Base-by-base conservation (phyloP, 2,113 vertebrate species). In the Calyptommatus sinebrachiatus region DNA sequence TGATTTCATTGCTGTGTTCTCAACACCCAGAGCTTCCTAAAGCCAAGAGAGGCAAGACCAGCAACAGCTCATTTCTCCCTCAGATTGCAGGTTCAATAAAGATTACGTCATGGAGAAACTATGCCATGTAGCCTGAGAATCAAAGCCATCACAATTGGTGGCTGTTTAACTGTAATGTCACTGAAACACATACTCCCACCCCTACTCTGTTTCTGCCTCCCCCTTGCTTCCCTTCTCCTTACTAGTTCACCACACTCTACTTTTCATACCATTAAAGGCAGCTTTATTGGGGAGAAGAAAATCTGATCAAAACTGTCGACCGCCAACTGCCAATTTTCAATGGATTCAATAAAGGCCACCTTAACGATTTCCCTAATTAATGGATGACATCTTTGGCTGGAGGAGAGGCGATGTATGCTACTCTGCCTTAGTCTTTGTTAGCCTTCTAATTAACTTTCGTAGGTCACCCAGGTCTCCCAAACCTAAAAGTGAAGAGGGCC, bases 311-410 rank as follows among this genome's bases (percentile, higher is more conserved):
- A 99, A 97, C 96, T 96, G 96, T 96, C 96, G 97, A 95, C 97
- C 94, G 97, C 96, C 96, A 97, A 97, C 97, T 94, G 94, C 95
- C 94, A 93, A 95, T 97, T 98, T 97, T 99, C 97, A 98, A 96
- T 97, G 97, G 95, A 95, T 96, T 97, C 97, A 97, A 96, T 97
- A 97, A 94, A 97, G 97, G 97, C 98, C 98, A 99, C 98, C 98
- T 99, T 98, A 99, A 99, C 97, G 97, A 99, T 99, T 99, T 98
- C 97, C 97, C 98, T 99, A 99, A 99, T 99, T 98, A 99, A 99
- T 99, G 98, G 98, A 99, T 99, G 97, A 98, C 98, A 99, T 99
- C 97, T 99, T 97, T 97, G 97, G 97, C 97, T 99, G 95, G 95
- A 97, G 97, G 97, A 97, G 98, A 99, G 97, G 97, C 97, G 95